Base-by-base conservation (phyloP, 2,113 vertebrate species). In the Scatophagus argus region DNA sequence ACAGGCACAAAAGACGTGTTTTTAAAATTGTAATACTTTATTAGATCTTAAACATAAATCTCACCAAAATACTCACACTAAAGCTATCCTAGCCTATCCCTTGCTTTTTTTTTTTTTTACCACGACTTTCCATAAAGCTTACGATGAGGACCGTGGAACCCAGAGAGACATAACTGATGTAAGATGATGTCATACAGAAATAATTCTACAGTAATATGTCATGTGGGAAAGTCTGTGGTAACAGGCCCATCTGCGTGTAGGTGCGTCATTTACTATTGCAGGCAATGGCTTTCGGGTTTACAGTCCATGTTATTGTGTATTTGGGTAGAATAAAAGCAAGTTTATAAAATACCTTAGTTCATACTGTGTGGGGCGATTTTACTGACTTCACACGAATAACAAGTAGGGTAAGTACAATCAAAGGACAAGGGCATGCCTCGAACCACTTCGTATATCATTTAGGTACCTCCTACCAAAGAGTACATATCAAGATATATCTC, bases 171-270 rank as follows among this genome's bases (percentile, higher is more conserved):
- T 60, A 52, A 13, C 29, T 92, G 91, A 89, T 87, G 88, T 82
- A 91, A 91, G 41, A 79, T 90, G 74, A 82, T 81, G 91, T 79
- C 91, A 92, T 36, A 54, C 19, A 49, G 47, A 47, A 68, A 79
- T 67, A 71, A 82, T n/a, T 71, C 51, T 46, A 17, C 12, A 29
- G 27, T 17, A 17, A 5, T 32, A 36, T 74, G 44, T 64, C 78
- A 44, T 68, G 52, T 31, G 41, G 0, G 10, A 3, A 38, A 21
- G 9, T 25, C 9, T 8, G 17, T 4, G 23, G 23, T 25, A 25
- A 16, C 29, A 21, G 29, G 17, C 61, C 41, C 5, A 6, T 6
- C 44, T 43, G 10, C 17, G 3, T 1, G 2, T 36, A 3, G 21
- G 2, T 46, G 11, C 56, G 17, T 49, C 23, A 14, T 61, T 25